Percentiles rank a stretch among this genome's conserved stretches.
These are phyloP conservation scores for Eremophila alpestris DNA, from an alignment of 2,797 vertebrate genomes.

Conservation along the genomic window DNA sequence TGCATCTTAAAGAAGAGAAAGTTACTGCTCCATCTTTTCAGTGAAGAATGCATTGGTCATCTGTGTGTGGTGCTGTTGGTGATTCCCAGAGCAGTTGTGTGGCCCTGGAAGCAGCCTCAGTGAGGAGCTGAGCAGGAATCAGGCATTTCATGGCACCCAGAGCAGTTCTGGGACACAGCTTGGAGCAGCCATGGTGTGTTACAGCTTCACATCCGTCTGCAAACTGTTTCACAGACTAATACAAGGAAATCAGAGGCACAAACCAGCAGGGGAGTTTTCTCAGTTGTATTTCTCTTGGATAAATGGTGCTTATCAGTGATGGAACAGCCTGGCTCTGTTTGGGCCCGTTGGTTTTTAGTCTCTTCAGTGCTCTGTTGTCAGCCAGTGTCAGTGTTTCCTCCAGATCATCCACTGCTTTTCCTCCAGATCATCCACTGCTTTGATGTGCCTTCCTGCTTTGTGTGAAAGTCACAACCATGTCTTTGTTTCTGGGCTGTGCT, in stretches of 20 bases:
- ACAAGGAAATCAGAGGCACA: neutral
- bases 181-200: neutral
- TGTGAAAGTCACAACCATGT: neutral
- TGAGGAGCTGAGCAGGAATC: neutral
- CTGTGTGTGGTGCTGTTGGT: neutral
- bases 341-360: neutral
- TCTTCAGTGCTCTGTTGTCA: neutral
- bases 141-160: neutral
- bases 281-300: neutral
- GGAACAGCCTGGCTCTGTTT: neutral
- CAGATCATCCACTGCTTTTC: slow-evolving; percentile 17
- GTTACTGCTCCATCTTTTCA: neutral
- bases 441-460: slow-evolving; percentile 13
- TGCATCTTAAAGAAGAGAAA: neutral
- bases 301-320: neutral
- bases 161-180: neutral
- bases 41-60: neutral
- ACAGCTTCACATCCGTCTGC: neutral
- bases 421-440: slow-evolving; percentile 9
- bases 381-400: neutral
- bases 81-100: neutral
- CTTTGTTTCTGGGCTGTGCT: slow-evolving; percentile 9
- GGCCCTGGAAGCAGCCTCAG: neutral
- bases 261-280: neutral
- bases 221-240: neutral